These are phyloP conservation scores for Ctenopoma kingsleyae DNA, from an alignment of 2,797 vertebrate species.

Conservation along the genomic window DNA sequence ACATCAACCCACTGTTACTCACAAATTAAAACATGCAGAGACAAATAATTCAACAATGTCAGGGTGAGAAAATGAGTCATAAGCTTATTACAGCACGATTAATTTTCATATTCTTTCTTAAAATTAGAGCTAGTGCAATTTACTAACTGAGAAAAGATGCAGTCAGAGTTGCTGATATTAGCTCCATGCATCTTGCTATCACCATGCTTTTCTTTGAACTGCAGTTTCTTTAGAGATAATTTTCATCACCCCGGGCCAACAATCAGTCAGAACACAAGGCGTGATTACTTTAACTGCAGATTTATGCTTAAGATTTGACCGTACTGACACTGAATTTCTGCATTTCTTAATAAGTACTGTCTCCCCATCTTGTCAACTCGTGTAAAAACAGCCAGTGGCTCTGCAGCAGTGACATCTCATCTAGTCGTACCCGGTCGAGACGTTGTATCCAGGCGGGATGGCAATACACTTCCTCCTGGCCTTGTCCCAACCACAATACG, in stretches of 20 bases:
- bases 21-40: conserved; percentile 44
- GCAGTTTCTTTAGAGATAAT: neutral
- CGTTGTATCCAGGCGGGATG: conserved; percentile 80
- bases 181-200: neutral
- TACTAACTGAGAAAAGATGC: neutral
- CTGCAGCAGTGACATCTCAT: conserved; percentile 31
- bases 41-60: conserved; percentile 27
- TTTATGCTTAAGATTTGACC: neutral
- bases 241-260: neutral
- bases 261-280: neutral
- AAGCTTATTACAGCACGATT: conserved; percentile 17
- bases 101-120: conserved; percentile 15
- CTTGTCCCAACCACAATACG: conserved; percentile 86
- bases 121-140: conserved; percentile 7
- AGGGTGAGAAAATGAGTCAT: neutral
- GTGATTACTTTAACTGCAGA: neutral
- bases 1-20: conserved; percentile 18
- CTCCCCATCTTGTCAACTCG: neutral
- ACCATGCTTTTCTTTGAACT: neutral
- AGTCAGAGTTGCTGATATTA: neutral
- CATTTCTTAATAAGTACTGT: neutral
- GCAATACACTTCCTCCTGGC: conserved; percentile 80
- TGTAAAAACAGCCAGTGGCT: conserved; percentile 12
- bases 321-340: neutral
- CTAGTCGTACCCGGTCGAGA: conserved; percentile 71